Evolutionary conservation across 2,888 invertebrate species (phyloP).

Genomic region (Acleris emargana): DNA sequence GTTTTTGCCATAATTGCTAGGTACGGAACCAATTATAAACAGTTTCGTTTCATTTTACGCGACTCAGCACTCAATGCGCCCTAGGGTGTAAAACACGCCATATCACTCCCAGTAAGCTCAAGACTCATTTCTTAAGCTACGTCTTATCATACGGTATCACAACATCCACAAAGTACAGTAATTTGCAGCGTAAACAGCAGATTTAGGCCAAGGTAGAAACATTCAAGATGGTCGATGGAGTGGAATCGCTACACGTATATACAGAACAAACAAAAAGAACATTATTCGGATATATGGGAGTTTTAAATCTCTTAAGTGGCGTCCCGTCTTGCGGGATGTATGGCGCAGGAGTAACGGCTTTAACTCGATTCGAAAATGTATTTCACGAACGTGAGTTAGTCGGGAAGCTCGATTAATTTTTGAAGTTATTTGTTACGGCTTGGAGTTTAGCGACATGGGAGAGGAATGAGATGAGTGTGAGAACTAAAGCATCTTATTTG

Average conservation of each 20-base stretch:
- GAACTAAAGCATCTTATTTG: too few species aligned
- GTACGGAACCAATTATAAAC: too few species aligned
- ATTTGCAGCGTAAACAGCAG: conserved; percentile 26
- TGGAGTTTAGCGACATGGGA: too few species aligned
- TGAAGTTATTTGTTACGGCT: too few species aligned
- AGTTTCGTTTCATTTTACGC: too few species aligned
- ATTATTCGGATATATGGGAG: conserved; percentile 33
- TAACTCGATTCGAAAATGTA: conserved; percentile 20
- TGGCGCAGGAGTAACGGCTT: conserved; percentile 23
- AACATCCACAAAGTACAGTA: conserved; percentile 7
- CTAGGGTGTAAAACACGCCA: too few species aligned
- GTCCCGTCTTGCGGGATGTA: conserved; percentile 26
- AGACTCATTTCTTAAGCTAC: conserved; percentile 1
- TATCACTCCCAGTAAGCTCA: too few species aligned
- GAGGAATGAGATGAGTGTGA: too few species aligned
- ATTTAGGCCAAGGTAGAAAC: conserved; percentile 21
- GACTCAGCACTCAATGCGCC: too few species aligned
- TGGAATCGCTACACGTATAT: conserved; percentile 23
- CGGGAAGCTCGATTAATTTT: background rate
- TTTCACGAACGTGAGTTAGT: background rate
- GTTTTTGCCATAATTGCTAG: too few species aligned
- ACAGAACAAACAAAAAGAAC: conserved; percentile 24
- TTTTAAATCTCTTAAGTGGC: conserved; percentile 37
- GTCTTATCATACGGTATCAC: conserved; percentile 6
- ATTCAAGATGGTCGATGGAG: conserved; percentile 29